Percentiles rank a stretch among this genome's conserved stretches.
Evolutionary conservation across 2,113 vertebrate genomes (phyloP).

Genomic region (Thamnophis sirtalis): DNA sequence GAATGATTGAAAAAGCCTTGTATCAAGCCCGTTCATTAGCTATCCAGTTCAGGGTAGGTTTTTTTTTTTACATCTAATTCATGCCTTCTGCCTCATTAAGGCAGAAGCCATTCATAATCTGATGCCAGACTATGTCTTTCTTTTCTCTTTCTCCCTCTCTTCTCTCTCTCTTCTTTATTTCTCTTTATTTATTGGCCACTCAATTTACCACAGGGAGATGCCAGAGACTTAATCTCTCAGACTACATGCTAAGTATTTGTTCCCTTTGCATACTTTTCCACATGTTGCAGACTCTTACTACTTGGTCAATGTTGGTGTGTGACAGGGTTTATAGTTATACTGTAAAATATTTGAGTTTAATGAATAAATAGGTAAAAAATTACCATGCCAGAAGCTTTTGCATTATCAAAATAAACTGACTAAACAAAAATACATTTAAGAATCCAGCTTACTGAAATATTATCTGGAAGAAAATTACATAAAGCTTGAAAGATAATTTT

Average conservation of each 20-base stretch:
- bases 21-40: background rate
- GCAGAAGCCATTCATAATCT: background rate
- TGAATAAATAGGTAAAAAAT: background rate
- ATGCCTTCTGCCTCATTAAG: background rate
- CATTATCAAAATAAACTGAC: background rate
- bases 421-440: fast-evolving
- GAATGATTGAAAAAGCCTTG: background rate
- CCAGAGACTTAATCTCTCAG: background rate
- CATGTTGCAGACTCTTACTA: background rate
- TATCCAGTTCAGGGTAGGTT: background rate
- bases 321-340: background rate
- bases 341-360: background rate
- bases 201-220: background rate
- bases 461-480: background rate
- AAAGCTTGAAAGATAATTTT: background rate
- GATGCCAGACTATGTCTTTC: background rate
- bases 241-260: background rate
- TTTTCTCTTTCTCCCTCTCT: too few relatives aligned
- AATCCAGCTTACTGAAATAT: background rate
- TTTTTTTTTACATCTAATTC: background rate
- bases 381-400: background rate
- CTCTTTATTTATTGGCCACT: too few relatives aligned
- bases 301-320: background rate
- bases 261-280: background rate
- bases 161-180: too few relatives aligned